phyloP scores from a whole-genome alignment of 2,888 invertebrate genomes.

The Xanthostigma xanthostigma region DNA sequence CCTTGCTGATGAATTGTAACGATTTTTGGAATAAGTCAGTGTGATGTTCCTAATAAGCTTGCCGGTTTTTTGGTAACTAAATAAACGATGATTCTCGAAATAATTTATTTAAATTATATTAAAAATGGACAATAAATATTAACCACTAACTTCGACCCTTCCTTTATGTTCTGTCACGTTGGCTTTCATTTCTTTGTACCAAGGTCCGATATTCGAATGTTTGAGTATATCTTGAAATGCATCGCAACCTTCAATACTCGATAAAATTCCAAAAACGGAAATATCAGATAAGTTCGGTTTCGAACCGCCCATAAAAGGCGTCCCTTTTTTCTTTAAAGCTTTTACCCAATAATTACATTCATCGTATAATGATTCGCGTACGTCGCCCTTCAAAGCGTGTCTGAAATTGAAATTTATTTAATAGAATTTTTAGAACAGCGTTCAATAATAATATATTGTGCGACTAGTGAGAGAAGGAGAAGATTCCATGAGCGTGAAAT shows the following conservation, averaged over 20 bases:
- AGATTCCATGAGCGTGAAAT: no score
- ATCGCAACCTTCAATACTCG: constrained; percentile 83
- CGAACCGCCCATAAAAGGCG: constrained; percentile 72
- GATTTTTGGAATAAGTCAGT: no score
- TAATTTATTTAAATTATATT: no score
- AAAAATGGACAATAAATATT: not conserved
- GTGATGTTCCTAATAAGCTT: no score
- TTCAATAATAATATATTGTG: no score
- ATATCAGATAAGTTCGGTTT: constrained; percentile 86
- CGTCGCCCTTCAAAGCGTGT: constrained; percentile 74
- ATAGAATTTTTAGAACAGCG: not conserved
- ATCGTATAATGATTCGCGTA: constrained; percentile 77
- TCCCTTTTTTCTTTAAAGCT: constrained; percentile 51
- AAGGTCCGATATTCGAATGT: constrained; percentile 57
- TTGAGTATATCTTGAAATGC: constrained; percentile 71
- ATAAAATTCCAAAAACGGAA: constrained; percentile 77
- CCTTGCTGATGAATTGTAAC: constrained; percentile 31
- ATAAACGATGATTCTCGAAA: no score
- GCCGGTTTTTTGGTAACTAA: no score
- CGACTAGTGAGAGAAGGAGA: no score
- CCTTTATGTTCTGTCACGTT: constrained; percentile 44
- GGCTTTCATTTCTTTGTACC: constrained; percentile 66
- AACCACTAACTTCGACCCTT: constrained; percentile 17
- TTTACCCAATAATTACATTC: constrained; percentile 69
- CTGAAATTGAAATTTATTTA: constrained; percentile 28